Base-by-base conservation (phyloP, 2,888 invertebrate species). In the Trachelus tabidus region DNA sequence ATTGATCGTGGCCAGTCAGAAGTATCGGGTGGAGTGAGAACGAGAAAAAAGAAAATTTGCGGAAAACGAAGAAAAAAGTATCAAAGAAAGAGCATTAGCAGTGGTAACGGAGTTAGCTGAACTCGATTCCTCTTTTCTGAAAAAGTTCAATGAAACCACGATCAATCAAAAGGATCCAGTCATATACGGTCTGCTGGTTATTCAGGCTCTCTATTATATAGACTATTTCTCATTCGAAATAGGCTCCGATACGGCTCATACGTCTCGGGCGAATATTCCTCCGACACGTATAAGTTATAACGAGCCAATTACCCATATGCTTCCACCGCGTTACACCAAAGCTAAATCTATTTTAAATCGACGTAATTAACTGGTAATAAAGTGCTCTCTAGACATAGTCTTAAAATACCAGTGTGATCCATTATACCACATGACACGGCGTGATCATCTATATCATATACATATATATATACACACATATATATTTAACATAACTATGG, bases 361-460 rank as follows among this genome's bases (percentile, higher is more conserved):
- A 35, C 23, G 37, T 74, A 74, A 74, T 74, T 74, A 74, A 30
- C 30, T 34, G 23, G 33, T 74, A 74, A 74, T 35, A 74, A 23
- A 74, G 74, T 74, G 74, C 34, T 74, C 37, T 34, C 74, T 40
- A 0, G 33, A 34, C 0, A 71, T 31, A 71, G 31, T 4, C 31
- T 31, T 30, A 71, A 71, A 33, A 56, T 9, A 9, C 23, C 9
- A 23, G 56, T 56, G 56, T 23, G 56, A 56, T 56, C 56, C 56
- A 56, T 56, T 56, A 56, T 23, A 56, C 23, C 15, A 56, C 23
- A 56, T 56, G 56, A 56, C 56, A 56, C 9, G 23, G 56, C 56
- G 56, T 23, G 56, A 56, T 23, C 23, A 56, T 56, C 23, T 56
- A 23, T 56, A 56, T 15, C 23, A 23, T 9, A 56, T 15, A 40